Evolutionary conservation across 2,113 vertebrate genomes (phyloP), one percentile per base, ranked within the genome.

Genomic region (Phalacrocorax carbo): DNA sequence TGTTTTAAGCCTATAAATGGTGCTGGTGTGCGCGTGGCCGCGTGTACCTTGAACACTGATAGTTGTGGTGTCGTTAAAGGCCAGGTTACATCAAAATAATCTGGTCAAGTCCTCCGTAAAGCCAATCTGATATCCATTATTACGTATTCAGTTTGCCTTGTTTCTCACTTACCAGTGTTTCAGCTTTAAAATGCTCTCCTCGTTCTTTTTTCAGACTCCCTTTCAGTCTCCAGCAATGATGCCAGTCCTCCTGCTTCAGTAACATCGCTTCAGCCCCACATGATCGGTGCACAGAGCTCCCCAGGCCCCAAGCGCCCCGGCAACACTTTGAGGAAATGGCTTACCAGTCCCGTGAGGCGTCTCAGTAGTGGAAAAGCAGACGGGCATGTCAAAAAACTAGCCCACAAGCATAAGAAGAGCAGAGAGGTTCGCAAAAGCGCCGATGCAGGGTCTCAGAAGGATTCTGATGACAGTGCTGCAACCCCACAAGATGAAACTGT

Each of bases 341-440:
- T 99, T 30, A 99, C 99, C 54, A 99, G 99, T 95, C 99, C 99
- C 0, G 99, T 99, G 96, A 98, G 99, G 66, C 98, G 99, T 54
- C 99, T 99, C 1, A 99, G 99, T 98, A 99, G 99, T 32, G 99
- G 99, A 49, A 99, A 99, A 92, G 99, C 99, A 0, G 99, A 99
- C 0, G 99, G 99, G 48, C 99, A 99, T 1, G 99, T 99, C 58
- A 99, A 99, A 97, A 99, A 99, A 80, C 98, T 99, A 62, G 99
- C 99, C 3, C 99, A 99, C 98, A 99, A 99, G 94, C 99, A 99
- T 97, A 99, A 99, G 98, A 99, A 99, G 97, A 99, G 98, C 90
- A 97, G 99, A 15, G 99, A 99, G 30, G 99, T 99, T 60, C 99
- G 99, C 58, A 99, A 99, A 97, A 99, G 99, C 10, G 98, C 99